Conservation (phyloP, 2,113 vertebrate genomes). For the Stigmatopora nigra region DNA sequence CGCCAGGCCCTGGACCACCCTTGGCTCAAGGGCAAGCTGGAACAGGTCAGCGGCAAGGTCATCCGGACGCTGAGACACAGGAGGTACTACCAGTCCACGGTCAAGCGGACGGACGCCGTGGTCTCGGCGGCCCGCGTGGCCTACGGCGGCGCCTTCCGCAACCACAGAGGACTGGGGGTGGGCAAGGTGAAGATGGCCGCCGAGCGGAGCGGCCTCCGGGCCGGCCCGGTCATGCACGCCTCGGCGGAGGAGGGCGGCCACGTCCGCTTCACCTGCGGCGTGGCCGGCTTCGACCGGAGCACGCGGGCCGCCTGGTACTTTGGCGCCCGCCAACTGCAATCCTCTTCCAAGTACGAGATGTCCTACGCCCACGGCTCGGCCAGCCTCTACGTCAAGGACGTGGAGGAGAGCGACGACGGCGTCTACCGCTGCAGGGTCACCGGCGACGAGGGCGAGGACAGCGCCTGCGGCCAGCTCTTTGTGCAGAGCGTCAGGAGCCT, state of each 20-base stretch:
- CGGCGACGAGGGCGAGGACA: conserved; percentile 89
- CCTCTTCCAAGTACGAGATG: conserved; percentile 90
- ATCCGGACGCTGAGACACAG: conserved; percentile 93
- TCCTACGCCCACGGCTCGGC: conserved; percentile 85
- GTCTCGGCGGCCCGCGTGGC: conserved; percentile 87
- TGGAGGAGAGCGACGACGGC: conserved; percentile 86
- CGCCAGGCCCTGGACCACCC: conserved; percentile 85
- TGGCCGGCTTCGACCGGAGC: conserved; percentile 84
- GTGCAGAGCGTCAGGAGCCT: conserved; percentile 87
- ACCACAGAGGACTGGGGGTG: conserved; percentile 81
- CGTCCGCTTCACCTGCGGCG: conserved; percentile 82
- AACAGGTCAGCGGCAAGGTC: conserved; percentile 81
- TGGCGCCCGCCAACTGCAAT: conserved; percentile 84
- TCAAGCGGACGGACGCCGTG: conserved; percentile 85
- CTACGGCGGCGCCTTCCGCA: conserved; percentile 85
- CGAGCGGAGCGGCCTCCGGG: conserved; percentile 81
- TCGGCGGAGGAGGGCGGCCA: conserved; percentile 85
- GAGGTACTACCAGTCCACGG: conserved; percentile 87
- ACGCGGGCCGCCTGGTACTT: conserved; percentile 94
- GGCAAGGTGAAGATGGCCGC: conserved; percentile 91
- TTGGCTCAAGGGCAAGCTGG: conserved; percentile 90
- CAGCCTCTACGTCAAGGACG: conserved; percentile 91
- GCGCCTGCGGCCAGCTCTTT: conserved; percentile 89
- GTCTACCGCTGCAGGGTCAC: conserved; percentile 91
- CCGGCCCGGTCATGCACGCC: conserved; percentile 86